phyloP scores from a whole-genome alignment of 2,888 invertebrate species.

The Rhamphomyia laevipes region DNA sequence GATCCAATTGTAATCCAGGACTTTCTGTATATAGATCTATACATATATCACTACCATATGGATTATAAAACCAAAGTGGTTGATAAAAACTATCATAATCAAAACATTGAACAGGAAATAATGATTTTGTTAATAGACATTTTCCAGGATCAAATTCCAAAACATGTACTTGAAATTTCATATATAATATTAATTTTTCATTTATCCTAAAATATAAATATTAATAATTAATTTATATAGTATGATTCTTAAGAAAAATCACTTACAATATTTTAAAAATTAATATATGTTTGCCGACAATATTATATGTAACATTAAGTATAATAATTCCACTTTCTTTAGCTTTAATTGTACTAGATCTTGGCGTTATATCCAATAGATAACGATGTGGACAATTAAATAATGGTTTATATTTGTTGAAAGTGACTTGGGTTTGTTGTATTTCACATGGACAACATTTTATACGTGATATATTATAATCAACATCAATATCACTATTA shows the following conservation, averaged over 20 bases:
- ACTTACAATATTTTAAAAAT: constrained; percentile 7
- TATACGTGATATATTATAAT: constrained; percentile 8
- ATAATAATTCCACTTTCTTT: background rate
- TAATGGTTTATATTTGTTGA: constrained; percentile 6
- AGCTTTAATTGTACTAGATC: background rate
- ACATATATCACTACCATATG: constrained; percentile 6
- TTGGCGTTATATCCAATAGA: constrained; percentile 6
- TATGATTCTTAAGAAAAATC: background rate
- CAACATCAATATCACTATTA: background rate
- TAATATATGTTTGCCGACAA: constrained; percentile 5
- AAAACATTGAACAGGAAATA: constrained; percentile 6
- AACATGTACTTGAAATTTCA: constrained; percentile 8
- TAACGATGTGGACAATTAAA: constrained; percentile 10
- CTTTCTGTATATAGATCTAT: constrained; percentile 2
- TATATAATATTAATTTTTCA: background rate
- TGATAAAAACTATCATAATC: constrained; percentile 2
- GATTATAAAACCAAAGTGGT: constrained; percentile 13
- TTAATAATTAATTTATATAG: background rate
- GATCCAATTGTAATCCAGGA: background rate
- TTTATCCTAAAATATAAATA: background rate
- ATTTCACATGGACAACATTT: constrained; percentile 9
- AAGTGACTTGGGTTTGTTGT: constrained; percentile 1
- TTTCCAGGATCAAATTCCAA: constrained; percentile 9
- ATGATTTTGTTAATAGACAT: constrained; percentile 8
- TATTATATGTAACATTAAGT: constrained; percentile 6